Evolutionary conservation across 2,113 vertebrate genomes (phyloP).

Genomic region (Seriola aureovittata): DNA sequence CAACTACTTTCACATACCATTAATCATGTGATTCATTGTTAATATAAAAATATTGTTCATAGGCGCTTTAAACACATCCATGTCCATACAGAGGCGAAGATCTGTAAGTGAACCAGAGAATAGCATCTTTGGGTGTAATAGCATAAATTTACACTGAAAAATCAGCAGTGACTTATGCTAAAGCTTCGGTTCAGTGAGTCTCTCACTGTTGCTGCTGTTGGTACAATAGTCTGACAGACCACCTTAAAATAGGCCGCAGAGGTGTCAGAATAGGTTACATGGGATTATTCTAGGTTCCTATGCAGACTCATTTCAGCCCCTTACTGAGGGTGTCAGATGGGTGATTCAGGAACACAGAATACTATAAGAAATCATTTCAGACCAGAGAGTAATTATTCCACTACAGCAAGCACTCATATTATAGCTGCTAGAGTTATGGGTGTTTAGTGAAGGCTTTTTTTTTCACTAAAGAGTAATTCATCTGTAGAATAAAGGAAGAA

Average conservation of each 20-base stretch:
- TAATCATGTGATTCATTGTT: neutral
- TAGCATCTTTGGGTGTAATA: neutral
- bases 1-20: neutral
- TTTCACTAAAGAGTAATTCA: neutral
- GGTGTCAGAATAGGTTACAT: slow-evolving; percentile 50
- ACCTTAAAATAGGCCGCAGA: slow-evolving; percentile 63
- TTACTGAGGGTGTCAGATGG: slow-evolving; percentile 11
- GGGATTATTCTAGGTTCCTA: slow-evolving; percentile 49
- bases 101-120: neutral
- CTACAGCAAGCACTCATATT: neutral
- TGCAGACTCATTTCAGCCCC: slow-evolving; percentile 35
- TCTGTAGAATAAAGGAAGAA: neutral
- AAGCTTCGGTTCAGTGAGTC: slow-evolving; percentile 6
- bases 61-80: neutral
- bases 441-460: neutral
- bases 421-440: neutral
- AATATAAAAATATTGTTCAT: neutral
- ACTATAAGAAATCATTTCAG: neutral
- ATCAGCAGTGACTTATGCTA: neutral
- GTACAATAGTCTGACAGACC: slow-evolving; percentile 32
- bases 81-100: neutral
- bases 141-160: neutral
- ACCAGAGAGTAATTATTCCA: slow-evolving; percentile 8
- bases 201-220: slow-evolving; percentile 23
- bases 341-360: slow-evolving; percentile 15